A percentile compares a stretch with the other conserved stretches of the same genome.
Evolutionary conservation across 2,888 invertebrate genomes (phyloP).

Genomic region (Drosophila sordidula): DNA sequence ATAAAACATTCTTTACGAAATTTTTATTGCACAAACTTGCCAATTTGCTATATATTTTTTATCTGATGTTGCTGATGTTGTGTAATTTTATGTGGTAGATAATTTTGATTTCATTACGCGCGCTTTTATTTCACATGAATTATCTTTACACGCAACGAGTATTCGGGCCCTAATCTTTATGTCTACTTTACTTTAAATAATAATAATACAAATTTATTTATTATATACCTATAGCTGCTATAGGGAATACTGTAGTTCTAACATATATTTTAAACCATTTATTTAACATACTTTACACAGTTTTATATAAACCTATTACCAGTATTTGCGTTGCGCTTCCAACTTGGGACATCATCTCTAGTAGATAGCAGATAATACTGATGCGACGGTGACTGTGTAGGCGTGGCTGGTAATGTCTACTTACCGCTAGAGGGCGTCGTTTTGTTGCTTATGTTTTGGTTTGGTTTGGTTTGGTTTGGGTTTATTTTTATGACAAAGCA

Average conservation of each 20-base stretch:
- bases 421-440: constrained; percentile 14
- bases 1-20: no score
- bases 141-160: background rate
- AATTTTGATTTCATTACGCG: no score
- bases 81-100: no score
- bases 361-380: background rate
- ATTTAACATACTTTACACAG: no score
- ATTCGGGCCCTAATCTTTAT: no score
- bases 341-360: background rate
- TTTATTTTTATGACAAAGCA: constrained; percentile 46
- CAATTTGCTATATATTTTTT: background rate
- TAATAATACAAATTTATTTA: no score
- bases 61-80: no score
- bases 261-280: background rate
- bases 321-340: background rate
- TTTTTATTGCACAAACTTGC: no score
- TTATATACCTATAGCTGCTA: background rate
- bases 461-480: constrained; percentile 7
- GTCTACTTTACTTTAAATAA: no score
- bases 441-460: constrained; percentile 15
- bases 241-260: no score
- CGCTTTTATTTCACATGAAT: background rate
- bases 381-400: background rate
- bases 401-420: background rate
- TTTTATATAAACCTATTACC: no score